phyloP scores from a whole-genome alignment of 2,888 invertebrate genomes.

The Lasioglossum vierecki region DNA sequence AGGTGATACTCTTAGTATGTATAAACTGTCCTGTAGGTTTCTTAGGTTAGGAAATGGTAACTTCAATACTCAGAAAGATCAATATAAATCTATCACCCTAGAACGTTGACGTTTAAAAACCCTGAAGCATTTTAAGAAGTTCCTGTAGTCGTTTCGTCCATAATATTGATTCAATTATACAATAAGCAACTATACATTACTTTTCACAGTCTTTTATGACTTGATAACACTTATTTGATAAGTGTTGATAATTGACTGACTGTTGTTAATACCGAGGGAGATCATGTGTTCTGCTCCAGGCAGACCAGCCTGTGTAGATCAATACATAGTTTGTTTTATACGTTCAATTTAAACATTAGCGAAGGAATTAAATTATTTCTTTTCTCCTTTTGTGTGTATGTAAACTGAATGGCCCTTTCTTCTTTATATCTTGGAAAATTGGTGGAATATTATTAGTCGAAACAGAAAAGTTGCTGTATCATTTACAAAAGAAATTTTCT shows the following conservation, averaged over 20 bases:
- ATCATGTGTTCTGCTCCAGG: neutral
- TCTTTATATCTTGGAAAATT: neutral
- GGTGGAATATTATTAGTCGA: neutral
- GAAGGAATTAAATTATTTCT: conserved; percentile 30
- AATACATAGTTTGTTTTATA: conserved; percentile 30
- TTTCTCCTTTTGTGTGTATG: conserved; percentile 23
- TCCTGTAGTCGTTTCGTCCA: neutral
- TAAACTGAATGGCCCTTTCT: conserved; percentile 48
- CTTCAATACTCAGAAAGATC: neutral
- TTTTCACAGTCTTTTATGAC: neutral
- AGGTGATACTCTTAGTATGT: too few relatives aligned
- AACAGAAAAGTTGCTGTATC: neutral
- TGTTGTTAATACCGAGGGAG: neutral
- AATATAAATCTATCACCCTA: neutral
- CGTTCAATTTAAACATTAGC: conserved; percentile 33
- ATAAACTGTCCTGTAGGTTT: neutral
- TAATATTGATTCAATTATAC: neutral
- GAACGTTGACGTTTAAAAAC: neutral
- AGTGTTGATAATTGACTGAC: neutral
- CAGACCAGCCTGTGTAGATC: neutral
- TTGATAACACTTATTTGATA: neutral
- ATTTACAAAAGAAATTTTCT: neutral
- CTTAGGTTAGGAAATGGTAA: neutral
- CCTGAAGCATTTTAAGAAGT: neutral
- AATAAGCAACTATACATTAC: neutral